A percentile compares a stretch with the other conserved stretches of the same genome.
Conservation (phyloP, 2,797 vertebrate species). For the Okamejei kenojei region DNA sequence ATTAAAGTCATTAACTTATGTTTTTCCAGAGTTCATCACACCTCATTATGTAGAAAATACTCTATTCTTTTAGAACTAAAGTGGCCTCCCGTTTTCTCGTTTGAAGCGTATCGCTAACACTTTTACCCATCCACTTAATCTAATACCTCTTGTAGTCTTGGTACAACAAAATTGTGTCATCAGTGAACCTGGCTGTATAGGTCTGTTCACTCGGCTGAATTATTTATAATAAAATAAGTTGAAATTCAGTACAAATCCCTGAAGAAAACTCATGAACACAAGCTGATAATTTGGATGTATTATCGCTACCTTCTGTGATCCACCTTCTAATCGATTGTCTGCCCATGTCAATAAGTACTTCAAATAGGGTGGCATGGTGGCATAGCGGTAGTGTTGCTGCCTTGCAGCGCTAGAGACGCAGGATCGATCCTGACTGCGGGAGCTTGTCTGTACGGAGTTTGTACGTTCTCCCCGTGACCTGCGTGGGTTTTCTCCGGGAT, state of each 20-base stretch:
- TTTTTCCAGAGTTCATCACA: neutral
- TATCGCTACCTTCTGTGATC: neutral
- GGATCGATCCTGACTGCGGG: too few species aligned
- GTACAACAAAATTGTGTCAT: neutral
- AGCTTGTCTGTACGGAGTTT: too few species aligned
- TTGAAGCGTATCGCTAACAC: neutral
- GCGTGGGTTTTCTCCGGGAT: too few species aligned
- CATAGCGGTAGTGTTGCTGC: too few species aligned
- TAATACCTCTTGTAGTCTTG: neutral
- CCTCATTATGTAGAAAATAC: neutral
- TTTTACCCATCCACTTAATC: neutral
- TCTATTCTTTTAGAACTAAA: neutral
- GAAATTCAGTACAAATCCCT: neutral
- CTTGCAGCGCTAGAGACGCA: too few species aligned
- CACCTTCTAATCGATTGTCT: neutral
- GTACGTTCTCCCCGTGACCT: too few species aligned
- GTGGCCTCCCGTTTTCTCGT: neutral
- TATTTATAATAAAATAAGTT: neutral
- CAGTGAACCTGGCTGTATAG: neutral
- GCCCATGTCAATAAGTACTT: neutral
- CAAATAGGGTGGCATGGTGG: neutral
- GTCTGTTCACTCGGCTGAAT: neutral
- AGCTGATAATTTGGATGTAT: neutral
- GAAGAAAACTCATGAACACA: neutral
- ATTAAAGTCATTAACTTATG: neutral